phyloP scores from a whole-genome alignment of 2,888 invertebrate genomes.

The Sipha maydis region DNA sequence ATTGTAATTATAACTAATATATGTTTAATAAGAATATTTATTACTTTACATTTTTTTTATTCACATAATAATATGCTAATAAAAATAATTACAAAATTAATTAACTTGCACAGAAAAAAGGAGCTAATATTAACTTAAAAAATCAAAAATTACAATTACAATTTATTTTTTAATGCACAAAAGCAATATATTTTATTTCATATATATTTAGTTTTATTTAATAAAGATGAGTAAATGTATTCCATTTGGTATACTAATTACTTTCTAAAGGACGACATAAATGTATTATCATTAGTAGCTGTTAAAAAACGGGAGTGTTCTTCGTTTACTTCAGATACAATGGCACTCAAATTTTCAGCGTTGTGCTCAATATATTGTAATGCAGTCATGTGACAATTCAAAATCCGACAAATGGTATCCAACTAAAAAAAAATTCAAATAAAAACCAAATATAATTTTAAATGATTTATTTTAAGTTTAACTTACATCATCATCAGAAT shows the following conservation, averaged over 20 bases:
- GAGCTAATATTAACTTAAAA: background rate
- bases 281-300: constrained; percentile 35
- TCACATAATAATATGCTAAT: background rate
- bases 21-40: too few species aligned
- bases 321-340: constrained; percentile 52
- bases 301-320: constrained; percentile 54
- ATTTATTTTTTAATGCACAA: background rate
- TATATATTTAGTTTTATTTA: background rate
- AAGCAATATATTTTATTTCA: background rate
- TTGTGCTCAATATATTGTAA: constrained; percentile 94
- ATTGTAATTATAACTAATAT: too few species aligned
- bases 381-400: constrained; percentile 96
- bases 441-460: background rate
- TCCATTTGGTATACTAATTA: constrained; percentile 7
- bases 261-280: constrained; percentile 43
- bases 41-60: background rate
- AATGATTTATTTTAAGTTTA: background rate
- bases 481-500: constrained; percentile 86
- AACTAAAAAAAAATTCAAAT: constrained; percentile 70
- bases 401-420: constrained; percentile 80
- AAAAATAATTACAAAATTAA: background rate
- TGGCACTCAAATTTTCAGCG: constrained; percentile 68
- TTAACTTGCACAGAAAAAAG: background rate
- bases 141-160: background rate
- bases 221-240: background rate